Conservation (phyloP, 2,113 vertebrate species). For the Heterochromis multidens region DNA sequence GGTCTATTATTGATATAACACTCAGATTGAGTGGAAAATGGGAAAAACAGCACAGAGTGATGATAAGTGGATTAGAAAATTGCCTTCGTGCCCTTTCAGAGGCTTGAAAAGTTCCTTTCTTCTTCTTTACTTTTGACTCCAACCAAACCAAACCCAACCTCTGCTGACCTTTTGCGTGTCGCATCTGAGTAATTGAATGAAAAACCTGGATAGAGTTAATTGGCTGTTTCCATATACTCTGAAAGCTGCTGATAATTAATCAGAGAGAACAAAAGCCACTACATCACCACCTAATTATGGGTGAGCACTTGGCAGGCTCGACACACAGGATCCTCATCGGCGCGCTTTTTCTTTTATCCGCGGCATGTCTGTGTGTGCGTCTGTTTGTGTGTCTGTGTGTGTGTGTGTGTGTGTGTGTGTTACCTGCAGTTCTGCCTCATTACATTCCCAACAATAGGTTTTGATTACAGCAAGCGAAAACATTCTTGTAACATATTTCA, state of each 20-base stretch:
- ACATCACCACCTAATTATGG: constrained; percentile 64
- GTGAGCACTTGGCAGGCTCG: constrained; percentile 66
- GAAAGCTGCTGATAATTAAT: constrained; percentile 64
- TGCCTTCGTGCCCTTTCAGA: constrained; percentile 32
- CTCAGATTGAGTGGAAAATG: constrained; percentile 48
- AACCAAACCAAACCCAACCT: constrained; percentile 1
- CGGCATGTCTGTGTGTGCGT: not conserved
- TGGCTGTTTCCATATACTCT: constrained; percentile 47
- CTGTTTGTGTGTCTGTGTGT: not conserved
- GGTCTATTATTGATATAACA: constrained; percentile 33
- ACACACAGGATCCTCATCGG: constrained; percentile 25
- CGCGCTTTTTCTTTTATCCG: constrained; percentile 16
- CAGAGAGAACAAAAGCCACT: constrained; percentile 67
- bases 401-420: not conserved
- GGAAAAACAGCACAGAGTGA: constrained; percentile 2
- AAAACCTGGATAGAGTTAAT: constrained; percentile 58
- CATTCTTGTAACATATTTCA: not conserved
- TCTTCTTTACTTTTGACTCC: constrained; percentile 26
- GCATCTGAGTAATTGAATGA: constrained; percentile 50
- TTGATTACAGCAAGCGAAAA: constrained; percentile 31
- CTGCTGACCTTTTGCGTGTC: constrained; percentile 56
- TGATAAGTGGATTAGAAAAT: constrained; percentile 65
- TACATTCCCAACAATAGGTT: constrained; percentile 24
- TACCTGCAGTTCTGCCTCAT: constrained; percentile 37
- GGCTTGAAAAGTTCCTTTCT: constrained; percentile 12